These are phyloP conservation scores for Hydrotaea diabolus DNA, from an alignment of 2,888 invertebrate species.

Conservation along the genomic window DNA sequence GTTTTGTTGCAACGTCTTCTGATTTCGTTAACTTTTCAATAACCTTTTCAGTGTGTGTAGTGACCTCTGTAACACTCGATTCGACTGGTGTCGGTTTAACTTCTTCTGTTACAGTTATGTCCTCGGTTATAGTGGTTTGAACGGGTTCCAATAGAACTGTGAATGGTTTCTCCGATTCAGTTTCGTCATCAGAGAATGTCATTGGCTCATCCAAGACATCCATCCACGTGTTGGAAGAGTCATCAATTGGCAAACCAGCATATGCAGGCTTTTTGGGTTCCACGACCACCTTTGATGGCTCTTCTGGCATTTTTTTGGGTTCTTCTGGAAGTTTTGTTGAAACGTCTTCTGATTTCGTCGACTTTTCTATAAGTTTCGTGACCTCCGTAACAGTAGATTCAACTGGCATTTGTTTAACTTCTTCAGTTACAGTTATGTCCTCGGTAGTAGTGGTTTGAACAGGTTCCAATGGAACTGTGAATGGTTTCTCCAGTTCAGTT, in stretches of 20 bases:
- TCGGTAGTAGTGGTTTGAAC: background rate
- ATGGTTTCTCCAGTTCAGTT: slow-evolving; percentile 33
- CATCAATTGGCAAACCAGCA: slow-evolving; percentile 76
- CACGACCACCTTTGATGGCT: background rate
- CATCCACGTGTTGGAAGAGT: slow-evolving; percentile 76
- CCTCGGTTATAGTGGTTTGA: background rate
- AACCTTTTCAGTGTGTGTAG: background rate
- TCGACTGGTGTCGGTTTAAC: too few relatives aligned
- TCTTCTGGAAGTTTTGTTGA: background rate
- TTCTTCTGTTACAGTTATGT: too few relatives aligned
- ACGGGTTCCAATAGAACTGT: background rate
- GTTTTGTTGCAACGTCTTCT: background rate
- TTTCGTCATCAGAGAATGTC: slow-evolving; percentile 77
- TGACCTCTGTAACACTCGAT: background rate
- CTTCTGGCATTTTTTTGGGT: background rate
- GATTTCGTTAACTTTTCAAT: background rate
- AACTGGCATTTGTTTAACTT: background rate
- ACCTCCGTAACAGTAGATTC: background rate
- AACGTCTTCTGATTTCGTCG: too few relatives aligned
- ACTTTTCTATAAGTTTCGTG: background rate
- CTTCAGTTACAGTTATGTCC: background rate
- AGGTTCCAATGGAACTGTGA: background rate
- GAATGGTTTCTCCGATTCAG: slow-evolving; percentile 13
- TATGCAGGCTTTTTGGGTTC: slow-evolving; percentile 57
- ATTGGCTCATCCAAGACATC: slow-evolving; percentile 78